Evolutionary conservation across 1,140 invertebrate species (phyloP).

Genomic region (Drosophila subobscura): DNA sequence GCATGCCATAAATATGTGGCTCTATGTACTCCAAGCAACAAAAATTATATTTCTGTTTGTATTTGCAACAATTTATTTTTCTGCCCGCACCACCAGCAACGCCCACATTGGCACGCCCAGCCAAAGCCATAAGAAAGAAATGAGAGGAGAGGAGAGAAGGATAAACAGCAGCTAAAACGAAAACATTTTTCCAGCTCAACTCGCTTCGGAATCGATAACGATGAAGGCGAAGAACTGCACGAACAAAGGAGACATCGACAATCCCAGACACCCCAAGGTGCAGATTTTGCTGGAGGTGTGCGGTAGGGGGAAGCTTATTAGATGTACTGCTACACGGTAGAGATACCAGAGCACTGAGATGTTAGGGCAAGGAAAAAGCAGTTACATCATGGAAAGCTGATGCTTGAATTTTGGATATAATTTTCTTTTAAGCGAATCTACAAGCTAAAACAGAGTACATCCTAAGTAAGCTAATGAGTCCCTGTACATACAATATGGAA

Average conservation of each 20-base stretch:
- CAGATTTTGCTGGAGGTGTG: neutral
- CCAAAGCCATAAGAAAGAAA: neutral
- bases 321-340: neutral
- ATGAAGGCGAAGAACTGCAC: conserved; percentile 6
- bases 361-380: too few relatives aligned
- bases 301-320: conserved; percentile 15
- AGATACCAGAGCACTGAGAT: too few relatives aligned
- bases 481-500: too few relatives aligned
- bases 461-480: too few relatives aligned
- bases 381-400: too few relatives aligned
- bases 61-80: conserved; percentile 79
- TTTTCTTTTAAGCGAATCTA: too few relatives aligned
- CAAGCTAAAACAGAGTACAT: neutral
- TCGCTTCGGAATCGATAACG: conserved; percentile 41
- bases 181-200: conserved; percentile 53
- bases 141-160: too few relatives aligned
- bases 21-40: conserved; percentile 59
- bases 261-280: neutral
- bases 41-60: conserved; percentile 82
- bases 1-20: conserved; percentile 81
- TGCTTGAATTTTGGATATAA: too few relatives aligned
- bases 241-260: conserved; percentile 37
- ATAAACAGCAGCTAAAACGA: conserved; percentile 32
- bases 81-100: conserved; percentile 17
- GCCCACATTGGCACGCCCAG: conserved; percentile 14